Base-by-base conservation (phyloP, 1,140 invertebrate genomes). In the Ephestia elutella region DNA sequence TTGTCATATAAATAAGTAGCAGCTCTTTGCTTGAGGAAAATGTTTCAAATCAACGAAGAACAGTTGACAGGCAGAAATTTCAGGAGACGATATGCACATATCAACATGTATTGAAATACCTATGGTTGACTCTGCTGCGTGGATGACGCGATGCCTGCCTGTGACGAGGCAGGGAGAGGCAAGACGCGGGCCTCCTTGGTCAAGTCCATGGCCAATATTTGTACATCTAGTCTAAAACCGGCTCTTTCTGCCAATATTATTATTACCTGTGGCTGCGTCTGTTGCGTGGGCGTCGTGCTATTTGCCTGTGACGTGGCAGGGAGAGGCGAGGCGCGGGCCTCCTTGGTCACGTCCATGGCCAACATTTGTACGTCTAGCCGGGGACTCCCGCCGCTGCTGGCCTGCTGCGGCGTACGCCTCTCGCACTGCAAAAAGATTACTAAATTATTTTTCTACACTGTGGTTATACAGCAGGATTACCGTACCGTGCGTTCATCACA, bases 281-380 rank as follows among this genome's bases (percentile, higher is more conserved):
- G 71, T 58, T 76, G 75, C 44, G 68, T 48, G 1, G 71, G 63
- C 1, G 66, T 55, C 21, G 70, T 53, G 1, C 62, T 64, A 32
- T 64, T 56, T 19, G 62, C 35, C 65, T 82, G 80, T 38, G 79
- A 73, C 35, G 65, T 65, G 32, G 73, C 72, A 28, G 81, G 80
- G 60, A 80, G 68, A 38, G 81, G 82, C 51, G 81, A 85, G 48
- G 78, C 80, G 18, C 85, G 78, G 32, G 82, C 73, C 72, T 89
- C 87, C 68, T 89, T 89, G 56, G 76, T 81, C 28, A 88, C 88
- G 54, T 90, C 87, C 88, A 90, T 89, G 70, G 82, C 86, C 60
- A 86, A 71, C 76, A 87, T 86, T 54, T 86, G 82, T 35, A 71
- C 59, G 55, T 76, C 73, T 56, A 81, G 71, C 59, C 70, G 74